Conservation (phyloP, 2,888 invertebrate genomes). For the Caenorhabditis doughertyi region DNA sequence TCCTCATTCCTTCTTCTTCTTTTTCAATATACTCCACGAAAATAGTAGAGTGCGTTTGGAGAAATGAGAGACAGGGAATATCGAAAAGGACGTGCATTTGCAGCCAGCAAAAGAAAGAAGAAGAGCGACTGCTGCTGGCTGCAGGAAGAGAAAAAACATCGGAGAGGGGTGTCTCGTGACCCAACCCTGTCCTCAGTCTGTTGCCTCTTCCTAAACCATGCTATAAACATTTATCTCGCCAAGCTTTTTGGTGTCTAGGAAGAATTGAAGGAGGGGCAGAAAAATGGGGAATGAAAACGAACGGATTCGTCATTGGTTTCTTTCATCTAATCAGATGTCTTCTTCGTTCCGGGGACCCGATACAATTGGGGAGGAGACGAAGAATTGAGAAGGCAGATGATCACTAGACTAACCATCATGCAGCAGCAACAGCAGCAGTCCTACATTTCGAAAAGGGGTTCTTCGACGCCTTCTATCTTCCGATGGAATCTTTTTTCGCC, state of each 20-base stretch:
- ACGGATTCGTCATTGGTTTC: slow-evolving; percentile 45
- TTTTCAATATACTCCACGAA: slow-evolving; percentile 17
- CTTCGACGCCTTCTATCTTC: slow-evolving; percentile 39
- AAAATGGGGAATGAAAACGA: slow-evolving; percentile 4
- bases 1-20: slow-evolving; percentile 35
- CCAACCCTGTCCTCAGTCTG: slow-evolving; percentile 39
- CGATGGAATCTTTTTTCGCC: slow-evolving; percentile 33
- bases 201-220: slow-evolving; percentile 51
- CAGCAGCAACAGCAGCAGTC: slow-evolving; percentile 42
- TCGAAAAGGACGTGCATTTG: slow-evolving; percentile 55
- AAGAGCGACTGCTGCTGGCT: slow-evolving; percentile 31
- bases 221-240: slow-evolving; percentile 40
- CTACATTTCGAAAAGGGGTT: slow-evolving; percentile 46
- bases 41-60: slow-evolving; percentile 34
- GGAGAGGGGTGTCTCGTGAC: slow-evolving; percentile 56
- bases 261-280: not conserved
- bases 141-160: slow-evolving; percentile 48
- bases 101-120: slow-evolving; percentile 26
- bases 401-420: slow-evolving; percentile 51
- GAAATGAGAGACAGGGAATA: slow-evolving; percentile 14
- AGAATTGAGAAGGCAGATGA: slow-evolving; percentile 25
- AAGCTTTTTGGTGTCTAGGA: slow-evolving; percentile 52
- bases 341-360: slow-evolving; percentile 42
- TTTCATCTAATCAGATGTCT: slow-evolving; percentile 52
- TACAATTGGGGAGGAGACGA: slow-evolving; percentile 21